Evolutionary conservation across 1,140 invertebrate species (phyloP), one percentile per base, ranked within the genome.

Genomic region (Cydia amplana): DNA sequence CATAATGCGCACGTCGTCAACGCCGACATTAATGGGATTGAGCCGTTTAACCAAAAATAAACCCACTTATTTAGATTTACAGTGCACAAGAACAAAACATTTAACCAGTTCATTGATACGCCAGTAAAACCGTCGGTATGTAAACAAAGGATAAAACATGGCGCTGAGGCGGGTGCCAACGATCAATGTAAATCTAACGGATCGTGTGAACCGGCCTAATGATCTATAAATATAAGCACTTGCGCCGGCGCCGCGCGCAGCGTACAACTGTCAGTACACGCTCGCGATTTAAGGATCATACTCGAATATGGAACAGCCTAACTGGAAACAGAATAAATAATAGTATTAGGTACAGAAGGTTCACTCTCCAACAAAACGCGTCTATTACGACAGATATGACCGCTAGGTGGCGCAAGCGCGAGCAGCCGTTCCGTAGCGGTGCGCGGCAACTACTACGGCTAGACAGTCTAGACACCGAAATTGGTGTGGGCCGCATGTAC

Each of bases 41-140:
- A 55, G n/a, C 4, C 51, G 51, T 55, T 55, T 55, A 55, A 55
- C 51, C 16, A n/a, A 6, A 55, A 55, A 18, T 18, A 18, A 49
- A 55, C 51, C 51, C 51, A 55, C 51, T 55, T 55, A 55, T 55
- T 55, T 55, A n/a, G n/a, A 55, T 55, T 55, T 55, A 55, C 51
- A 55, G 51, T 18, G 3, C 51, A 51, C 43, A 46, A 2, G 43
- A 46, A 46, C 43, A 46, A 55, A 55, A 55, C 51, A 18, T 55
- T 55, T 9, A 18, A 55, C 51, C 51, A 18, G 51, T 55, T 18
- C 51, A 55, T 55, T 55, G 51, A 55, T 55, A 18, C 51, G 51
- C 46, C 36, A 40, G 43, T 55, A 18, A 55, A 55, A 55, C 51
- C 51, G 51, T 55, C 16, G n/a, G 51, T 6, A 55, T 55, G 51